Evolutionary conservation across 1,140 invertebrate species (phyloP).

Genomic region (Papilio machaon): DNA sequence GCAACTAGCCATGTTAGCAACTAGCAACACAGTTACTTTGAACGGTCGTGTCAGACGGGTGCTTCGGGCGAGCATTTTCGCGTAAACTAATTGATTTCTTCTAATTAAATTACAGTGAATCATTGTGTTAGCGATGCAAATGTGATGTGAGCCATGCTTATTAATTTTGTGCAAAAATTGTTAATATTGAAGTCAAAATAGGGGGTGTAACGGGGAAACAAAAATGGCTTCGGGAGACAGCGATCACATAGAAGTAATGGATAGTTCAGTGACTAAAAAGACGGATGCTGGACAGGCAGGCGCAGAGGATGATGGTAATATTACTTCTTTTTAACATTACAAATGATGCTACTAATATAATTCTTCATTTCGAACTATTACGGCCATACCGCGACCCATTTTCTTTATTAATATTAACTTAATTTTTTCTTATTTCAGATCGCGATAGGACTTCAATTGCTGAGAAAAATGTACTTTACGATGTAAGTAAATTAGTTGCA

Average conservation of each 20-base stretch:
- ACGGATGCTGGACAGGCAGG: slow-evolving; percentile 65
- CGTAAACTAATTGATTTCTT: slow-evolving; percentile 80
- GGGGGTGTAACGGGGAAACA: slow-evolving; percentile 76
- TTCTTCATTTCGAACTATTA: slow-evolving; percentile 38
- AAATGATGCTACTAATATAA: slow-evolving; percentile 40
- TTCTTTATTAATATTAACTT: slow-evolving; percentile 52
- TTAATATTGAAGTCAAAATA: slow-evolving; percentile 71
- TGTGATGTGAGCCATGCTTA: slow-evolving; percentile 78
- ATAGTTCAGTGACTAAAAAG: slow-evolving; percentile 69
- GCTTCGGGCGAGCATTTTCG: slow-evolving; percentile 73
- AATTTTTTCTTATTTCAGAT: slow-evolving; percentile 71
- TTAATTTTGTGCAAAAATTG: slow-evolving; percentile 68
- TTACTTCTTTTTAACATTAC: slow-evolving; percentile 32
- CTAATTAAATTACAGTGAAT: slow-evolving; percentile 80
- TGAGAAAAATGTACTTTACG: slow-evolving; percentile 78
- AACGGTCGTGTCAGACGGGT: slow-evolving; percentile 76
- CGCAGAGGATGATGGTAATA: slow-evolving; percentile 75
- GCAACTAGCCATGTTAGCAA: slow-evolving; percentile 37
- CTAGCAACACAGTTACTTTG: slow-evolving; percentile 69
- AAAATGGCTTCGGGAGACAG: slow-evolving; percentile 87
- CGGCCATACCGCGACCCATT: slow-evolving; percentile 51
- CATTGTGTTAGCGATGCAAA: slow-evolving; percentile 70
- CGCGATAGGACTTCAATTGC: slow-evolving; percentile 71
- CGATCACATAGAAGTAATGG: slow-evolving; percentile 80
- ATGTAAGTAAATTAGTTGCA: slow-evolving; percentile 65